phyloP scores from a whole-genome alignment of 2,888 invertebrate species.

The Tenthredo amoena region DNA sequence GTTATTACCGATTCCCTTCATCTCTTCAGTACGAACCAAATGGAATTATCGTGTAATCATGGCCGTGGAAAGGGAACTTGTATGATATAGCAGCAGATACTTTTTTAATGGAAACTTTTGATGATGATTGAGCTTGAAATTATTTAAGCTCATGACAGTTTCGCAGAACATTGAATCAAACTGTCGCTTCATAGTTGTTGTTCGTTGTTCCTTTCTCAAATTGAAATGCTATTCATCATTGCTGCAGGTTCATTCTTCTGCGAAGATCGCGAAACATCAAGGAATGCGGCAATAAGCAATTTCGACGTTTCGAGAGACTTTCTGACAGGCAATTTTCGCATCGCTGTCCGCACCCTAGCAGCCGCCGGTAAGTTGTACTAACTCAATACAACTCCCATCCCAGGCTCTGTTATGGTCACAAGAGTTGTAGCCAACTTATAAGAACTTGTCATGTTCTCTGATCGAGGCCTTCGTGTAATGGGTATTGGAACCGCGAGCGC shows the following conservation, averaged over 20 bases:
- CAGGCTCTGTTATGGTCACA: constrained; percentile 50
- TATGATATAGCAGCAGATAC: not conserved
- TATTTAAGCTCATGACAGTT: not conserved
- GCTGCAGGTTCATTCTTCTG: constrained; percentile 4
- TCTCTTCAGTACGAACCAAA: not conserved
- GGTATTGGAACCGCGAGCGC: constrained; percentile 49
- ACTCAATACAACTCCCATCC: constrained; percentile 62
- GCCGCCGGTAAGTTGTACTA: constrained; percentile 53
- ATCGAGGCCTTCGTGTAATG: constrained; percentile 50
- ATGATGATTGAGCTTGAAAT: not conserved
- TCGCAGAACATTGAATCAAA: not conserved
- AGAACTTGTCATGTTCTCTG: constrained; percentile 50
- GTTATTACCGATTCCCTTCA: constrained; percentile 19
- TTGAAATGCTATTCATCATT: constrained; percentile 30
- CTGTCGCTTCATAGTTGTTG: not conserved
- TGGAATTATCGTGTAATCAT: constrained; percentile 27
- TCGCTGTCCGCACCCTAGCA: constrained; percentile 55
- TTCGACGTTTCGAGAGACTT: constrained; percentile 56
- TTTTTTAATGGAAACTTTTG: not conserved
- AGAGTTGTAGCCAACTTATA: constrained; percentile 49
- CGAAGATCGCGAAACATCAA: constrained; percentile 26
- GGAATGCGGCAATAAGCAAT: constrained; percentile 48
- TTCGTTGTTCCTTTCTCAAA: not conserved
- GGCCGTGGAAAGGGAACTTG: not conserved
- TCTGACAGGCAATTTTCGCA: constrained; percentile 56